Conservation (phyloP, 2,113 vertebrate genomes). For the Bufo bufo region DNA sequence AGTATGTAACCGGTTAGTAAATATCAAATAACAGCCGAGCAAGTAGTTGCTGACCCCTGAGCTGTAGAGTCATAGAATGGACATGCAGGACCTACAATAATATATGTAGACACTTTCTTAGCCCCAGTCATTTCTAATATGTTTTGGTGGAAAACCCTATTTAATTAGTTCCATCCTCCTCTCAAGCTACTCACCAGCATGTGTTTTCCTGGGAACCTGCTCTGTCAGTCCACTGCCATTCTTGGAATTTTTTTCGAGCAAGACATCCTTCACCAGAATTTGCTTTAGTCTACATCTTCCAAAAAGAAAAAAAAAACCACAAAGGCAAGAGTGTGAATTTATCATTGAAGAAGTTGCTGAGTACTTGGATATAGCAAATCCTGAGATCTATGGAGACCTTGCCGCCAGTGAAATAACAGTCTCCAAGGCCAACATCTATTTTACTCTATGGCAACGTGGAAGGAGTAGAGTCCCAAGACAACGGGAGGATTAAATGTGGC, state of each 20-base stretch:
- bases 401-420: neutral
- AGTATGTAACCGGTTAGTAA: no score
- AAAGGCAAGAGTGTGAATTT: conserved; percentile 13
- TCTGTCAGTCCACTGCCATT: neutral
- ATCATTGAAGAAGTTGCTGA: conserved; percentile 22
- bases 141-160: neutral
- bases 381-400: neutral
- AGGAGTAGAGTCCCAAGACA: neutral
- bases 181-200: neutral
- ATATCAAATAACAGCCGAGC: no score
- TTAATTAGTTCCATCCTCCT: neutral
- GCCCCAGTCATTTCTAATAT: neutral
- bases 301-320: neutral
- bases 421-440: conserved; percentile 7
- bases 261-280: neutral
- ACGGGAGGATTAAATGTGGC: neutral
- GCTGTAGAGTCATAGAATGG: no score
- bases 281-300: neutral
- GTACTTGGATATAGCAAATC: neutral
- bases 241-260: neutral
- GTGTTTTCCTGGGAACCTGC: neutral
- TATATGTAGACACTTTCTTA: neutral
- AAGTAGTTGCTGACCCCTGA: no score
- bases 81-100: neutral
- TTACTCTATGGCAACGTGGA: neutral